Evolutionary conservation across 2,888 invertebrate species (phyloP).

Genomic region (Eristalinus aeneus): DNA sequence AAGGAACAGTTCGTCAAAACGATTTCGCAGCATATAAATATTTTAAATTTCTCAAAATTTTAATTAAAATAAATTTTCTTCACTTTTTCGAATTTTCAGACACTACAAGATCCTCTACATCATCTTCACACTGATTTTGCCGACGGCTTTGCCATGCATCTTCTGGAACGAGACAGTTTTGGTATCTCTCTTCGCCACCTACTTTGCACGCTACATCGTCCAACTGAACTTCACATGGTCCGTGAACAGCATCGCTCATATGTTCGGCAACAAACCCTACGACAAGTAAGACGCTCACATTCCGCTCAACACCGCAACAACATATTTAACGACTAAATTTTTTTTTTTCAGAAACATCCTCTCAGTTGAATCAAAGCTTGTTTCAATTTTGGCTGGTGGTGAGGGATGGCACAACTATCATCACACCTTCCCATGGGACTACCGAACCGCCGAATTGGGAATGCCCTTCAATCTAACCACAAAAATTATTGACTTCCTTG

Average conservation of each 20-base stretch:
- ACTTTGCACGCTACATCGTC: constrained; percentile 83
- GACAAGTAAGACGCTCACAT: constrained; percentile 81
- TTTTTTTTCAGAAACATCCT: constrained; percentile 84
- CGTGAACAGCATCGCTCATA: constrained; percentile 88
- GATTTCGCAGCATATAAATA: too few relatives aligned
- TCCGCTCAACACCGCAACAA: not conserved
- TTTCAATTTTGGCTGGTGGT: constrained; percentile 86
- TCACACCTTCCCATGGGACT: constrained; percentile 94
- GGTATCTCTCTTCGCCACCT: constrained; percentile 83
- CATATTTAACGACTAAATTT: not conserved
- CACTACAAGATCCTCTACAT: constrained; percentile 83
- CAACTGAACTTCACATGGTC: constrained; percentile 87
- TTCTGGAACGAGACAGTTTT: constrained; percentile 84
- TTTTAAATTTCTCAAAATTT: not conserved
- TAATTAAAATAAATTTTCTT: not conserved
- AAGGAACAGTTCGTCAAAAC: too few relatives aligned
- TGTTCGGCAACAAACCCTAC: constrained; percentile 86
- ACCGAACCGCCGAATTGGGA: constrained; percentile 91
- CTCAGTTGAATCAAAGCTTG: constrained; percentile 87
- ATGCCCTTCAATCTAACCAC: constrained; percentile 84
- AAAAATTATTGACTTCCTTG: constrained; percentile 84
- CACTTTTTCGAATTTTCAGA: constrained; percentile 79
- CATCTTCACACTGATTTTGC: constrained; percentile 82
- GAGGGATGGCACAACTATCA: constrained; percentile 96
- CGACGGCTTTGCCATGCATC: constrained; percentile 83